Percentiles rank a stretch among this genome's conserved stretches.
Conservation (phyloP, 2,888 invertebrate species). For the Priocnemis perturbator region DNA sequence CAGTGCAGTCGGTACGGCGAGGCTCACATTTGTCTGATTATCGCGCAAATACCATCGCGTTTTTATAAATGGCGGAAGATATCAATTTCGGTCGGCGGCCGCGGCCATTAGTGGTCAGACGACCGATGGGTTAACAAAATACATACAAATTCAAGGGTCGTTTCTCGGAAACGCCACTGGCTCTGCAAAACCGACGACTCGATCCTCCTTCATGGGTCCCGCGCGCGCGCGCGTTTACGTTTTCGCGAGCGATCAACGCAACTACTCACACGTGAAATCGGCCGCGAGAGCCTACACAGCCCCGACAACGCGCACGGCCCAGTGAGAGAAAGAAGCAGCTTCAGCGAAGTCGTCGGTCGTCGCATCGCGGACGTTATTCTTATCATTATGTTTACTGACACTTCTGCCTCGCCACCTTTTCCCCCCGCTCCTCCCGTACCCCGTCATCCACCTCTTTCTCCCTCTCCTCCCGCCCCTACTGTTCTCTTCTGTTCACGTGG, state of each 20-base stretch:
- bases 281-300: conserved; percentile 15
- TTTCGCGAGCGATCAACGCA: conserved; percentile 47
- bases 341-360: conserved; percentile 23
- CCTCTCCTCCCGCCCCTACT: conserved; percentile 27
- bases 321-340: neutral
- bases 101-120: too few species aligned
- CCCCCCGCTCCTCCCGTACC: conserved; percentile 11
- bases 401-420: conserved; percentile 25
- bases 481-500: conserved; percentile 23
- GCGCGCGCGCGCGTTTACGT: too few species aligned
- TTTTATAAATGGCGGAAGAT: too few species aligned
- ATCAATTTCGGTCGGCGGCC: too few species aligned
- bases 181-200: too few species aligned
- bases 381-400: conserved; percentile 55
- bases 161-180: too few species aligned
- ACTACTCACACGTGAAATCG: conserved; percentile 56
- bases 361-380: conserved; percentile 42
- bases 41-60: too few species aligned
- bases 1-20: too few species aligned
- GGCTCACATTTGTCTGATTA: too few species aligned
- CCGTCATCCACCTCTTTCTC: neutral
- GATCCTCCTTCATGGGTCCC: too few species aligned
- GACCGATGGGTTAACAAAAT: too few species aligned
- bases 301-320: neutral
- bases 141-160: too few species aligned